Evolutionary conservation across 2,113 vertebrate species (phyloP).

Genomic region (Coregonus clupeaformis): DNA sequence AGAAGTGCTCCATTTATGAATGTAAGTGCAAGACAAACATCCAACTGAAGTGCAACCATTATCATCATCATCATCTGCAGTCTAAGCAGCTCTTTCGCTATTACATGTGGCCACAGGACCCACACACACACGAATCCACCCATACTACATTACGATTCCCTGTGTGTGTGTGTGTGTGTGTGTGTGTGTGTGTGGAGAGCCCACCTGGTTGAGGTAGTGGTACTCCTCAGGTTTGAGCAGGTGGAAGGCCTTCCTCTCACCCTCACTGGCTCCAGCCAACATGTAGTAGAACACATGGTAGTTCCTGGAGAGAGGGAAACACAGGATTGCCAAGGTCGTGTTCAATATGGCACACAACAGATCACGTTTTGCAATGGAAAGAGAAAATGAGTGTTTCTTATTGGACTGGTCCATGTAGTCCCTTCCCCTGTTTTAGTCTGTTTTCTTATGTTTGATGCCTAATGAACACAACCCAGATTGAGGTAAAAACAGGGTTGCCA

Average conservation of each 20-base stretch:
- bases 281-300: constrained; percentile 99
- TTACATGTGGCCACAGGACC: too few relatives aligned
- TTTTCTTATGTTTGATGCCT: too few relatives aligned
- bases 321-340: not conserved
- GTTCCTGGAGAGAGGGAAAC: constrained; percentile 75
- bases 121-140: not conserved
- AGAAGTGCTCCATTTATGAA: constrained; percentile 18
- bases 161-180: constrained; percentile 3
- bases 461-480: too few relatives aligned
- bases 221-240: constrained; percentile 83
- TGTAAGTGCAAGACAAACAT: constrained; percentile 9
- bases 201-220: constrained; percentile 9
- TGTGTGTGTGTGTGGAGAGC: not conserved
- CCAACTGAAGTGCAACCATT: not conserved
- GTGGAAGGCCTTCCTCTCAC: constrained; percentile 89
- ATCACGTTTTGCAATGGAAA: too few relatives aligned
- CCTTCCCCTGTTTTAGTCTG: too few relatives aligned
- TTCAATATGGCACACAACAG: too few relatives aligned
- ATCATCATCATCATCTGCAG: not conserved
- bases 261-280: constrained; percentile 91
- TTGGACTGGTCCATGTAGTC: too few relatives aligned
- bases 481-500: too few relatives aligned
- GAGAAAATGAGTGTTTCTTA: too few relatives aligned
- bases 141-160: not conserved
- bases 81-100: not conserved